A percentile compares a stretch with the other conserved stretches of the same genome.
Evolutionary conservation across 2,888 invertebrate genomes (phyloP).

Genomic region (Dasypogon diadema): DNA sequence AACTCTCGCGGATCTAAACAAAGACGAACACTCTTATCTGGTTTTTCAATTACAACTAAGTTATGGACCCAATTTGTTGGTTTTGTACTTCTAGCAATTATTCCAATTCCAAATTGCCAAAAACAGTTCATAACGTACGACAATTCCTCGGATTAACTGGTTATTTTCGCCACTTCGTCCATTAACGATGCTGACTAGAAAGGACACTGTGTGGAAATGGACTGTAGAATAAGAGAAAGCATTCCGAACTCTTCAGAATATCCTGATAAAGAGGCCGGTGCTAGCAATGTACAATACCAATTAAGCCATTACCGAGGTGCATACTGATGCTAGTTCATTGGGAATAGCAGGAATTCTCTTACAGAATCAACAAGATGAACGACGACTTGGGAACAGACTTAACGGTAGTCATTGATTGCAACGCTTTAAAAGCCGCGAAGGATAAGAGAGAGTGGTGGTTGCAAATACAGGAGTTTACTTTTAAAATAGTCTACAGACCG

Average conservation of each 20-base stretch:
- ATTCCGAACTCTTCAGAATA: neutral
- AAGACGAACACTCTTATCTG: too few species aligned
- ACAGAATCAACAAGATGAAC: neutral
- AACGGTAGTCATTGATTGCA: slow-evolving; percentile 1
- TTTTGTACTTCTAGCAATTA: too few species aligned
- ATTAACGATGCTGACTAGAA: neutral
- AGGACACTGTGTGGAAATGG: neutral
- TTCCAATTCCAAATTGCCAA: too few species aligned
- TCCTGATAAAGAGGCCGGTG: neutral
- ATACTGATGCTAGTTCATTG: neutral
- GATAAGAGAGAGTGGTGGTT: neutral
- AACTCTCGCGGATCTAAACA: too few species aligned
- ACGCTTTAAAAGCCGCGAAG: neutral
- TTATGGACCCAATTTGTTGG: too few species aligned
- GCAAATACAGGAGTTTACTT: neutral
- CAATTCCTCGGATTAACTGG: neutral
- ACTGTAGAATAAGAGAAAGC: neutral
- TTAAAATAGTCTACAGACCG: slow-evolving; percentile 1
- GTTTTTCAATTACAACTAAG: too few species aligned
- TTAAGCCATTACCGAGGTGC: neutral
- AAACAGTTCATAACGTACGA: too few species aligned
- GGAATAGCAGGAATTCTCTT: neutral
- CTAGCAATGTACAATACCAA: neutral
- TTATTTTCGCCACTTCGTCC: slow-evolving; percentile 24
- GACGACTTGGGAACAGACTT: neutral